Evolutionary conservation across 2,888 invertebrate genomes (phyloP).

Genomic region (Adineta ricciae): DNA sequence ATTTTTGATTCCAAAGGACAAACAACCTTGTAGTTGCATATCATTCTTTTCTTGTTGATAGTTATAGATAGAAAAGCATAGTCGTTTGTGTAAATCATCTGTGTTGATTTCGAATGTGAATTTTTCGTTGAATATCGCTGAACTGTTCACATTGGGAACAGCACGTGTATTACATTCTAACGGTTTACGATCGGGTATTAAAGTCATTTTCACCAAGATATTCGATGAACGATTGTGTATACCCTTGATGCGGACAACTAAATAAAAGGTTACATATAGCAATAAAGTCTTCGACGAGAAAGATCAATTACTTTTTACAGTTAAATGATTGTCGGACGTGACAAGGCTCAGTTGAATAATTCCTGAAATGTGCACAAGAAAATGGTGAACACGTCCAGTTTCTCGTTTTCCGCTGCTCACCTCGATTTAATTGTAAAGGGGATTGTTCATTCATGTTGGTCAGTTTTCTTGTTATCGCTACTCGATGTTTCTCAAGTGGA

Average conservation of each 20-base stretch:
- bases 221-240: neutral
- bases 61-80: constrained; percentile 1
- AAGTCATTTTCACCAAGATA: neutral
- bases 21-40: neutral
- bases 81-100: constrained; percentile 11
- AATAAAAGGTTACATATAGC: neutral
- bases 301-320: neutral
- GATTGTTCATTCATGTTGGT: constrained; percentile 1
- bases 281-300: too few relatives aligned
- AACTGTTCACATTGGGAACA: neutral
- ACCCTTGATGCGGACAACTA: neutral
- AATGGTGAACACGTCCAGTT: too few relatives aligned
- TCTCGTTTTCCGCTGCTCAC: neutral
- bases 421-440: neutral
- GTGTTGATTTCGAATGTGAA: neutral
- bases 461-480: neutral
- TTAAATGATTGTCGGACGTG: neutral
- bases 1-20: constrained; percentile 14
- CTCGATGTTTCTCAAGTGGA: neutral
- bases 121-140: constrained; percentile 1
- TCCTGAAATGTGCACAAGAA: neutral
- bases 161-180: constrained; percentile 21
- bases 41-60: neutral
- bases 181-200: constrained; percentile 13
- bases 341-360: constrained; percentile 2